phyloP scores from a whole-genome alignment of 2,113 vertebrate species.

The Macrotus californicus region DNA sequence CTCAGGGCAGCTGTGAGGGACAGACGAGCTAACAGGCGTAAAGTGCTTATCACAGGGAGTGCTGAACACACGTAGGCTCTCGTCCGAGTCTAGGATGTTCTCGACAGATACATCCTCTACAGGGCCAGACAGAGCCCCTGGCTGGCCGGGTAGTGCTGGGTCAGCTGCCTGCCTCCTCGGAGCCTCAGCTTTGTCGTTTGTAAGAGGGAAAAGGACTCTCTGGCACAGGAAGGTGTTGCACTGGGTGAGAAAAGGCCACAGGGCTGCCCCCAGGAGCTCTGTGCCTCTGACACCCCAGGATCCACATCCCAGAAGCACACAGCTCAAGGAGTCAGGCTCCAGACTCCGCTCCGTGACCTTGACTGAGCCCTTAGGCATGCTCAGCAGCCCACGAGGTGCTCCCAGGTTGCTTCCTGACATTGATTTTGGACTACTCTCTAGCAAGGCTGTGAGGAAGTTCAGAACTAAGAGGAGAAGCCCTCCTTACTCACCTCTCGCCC shows the following conservation, averaged over 20 bases:
- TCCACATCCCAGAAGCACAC: not conserved
- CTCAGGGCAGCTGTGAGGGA: not conserved
- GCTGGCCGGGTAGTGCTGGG: not conserved
- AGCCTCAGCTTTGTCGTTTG: not conserved
- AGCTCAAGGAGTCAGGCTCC: not conserved
- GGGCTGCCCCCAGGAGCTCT: not conserved
- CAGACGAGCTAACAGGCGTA: not conserved
- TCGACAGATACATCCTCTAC: not conserved
- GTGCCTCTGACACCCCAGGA: not conserved
- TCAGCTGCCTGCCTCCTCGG: not conserved
- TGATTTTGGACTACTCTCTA: not conserved
- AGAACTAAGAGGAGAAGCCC: not conserved
- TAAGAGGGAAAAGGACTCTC: not conserved
- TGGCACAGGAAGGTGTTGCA: no score
- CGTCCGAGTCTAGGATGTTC: not conserved
- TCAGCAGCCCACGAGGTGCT: accelerated
- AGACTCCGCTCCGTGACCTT: not conserved
- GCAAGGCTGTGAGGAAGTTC: not conserved
- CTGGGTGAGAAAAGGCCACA: not conserved
- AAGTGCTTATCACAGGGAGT: not conserved
- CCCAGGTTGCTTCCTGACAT: no score
- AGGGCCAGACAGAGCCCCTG: not conserved
- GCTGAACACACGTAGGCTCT: not conserved
- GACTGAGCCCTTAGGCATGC: accelerated
- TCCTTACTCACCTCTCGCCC: not conserved